Evolutionary conservation across 2,888 invertebrate species (phyloP), one percentile per base, ranked within the genome.

Genomic region (Drosophila anomelani): DNA sequence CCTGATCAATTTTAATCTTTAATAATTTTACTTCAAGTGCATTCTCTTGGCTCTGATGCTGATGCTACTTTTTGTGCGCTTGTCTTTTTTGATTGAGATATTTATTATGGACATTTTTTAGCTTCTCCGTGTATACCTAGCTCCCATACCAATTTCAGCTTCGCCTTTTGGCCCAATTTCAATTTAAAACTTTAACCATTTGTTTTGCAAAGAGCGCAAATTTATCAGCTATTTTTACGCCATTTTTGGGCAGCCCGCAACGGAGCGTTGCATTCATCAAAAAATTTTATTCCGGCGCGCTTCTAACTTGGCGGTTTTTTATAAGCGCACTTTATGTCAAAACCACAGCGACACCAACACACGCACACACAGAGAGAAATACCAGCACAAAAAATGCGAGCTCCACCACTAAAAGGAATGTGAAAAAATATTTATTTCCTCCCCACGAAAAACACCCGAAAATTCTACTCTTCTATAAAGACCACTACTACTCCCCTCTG

Each of bases 241-340:
- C 66, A 75, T 80, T 75, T 76, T 73, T 68, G 54, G 59, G 13
- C 63, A 58, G 44, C 38, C 67, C 49, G 69, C 64, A 75, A 73
- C 74, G 55, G 55, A 77, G 63, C 79, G 77, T 79, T 78, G 84
- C 84, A 85, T 85, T 86, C 84, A 85, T 85, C 84, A 85, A 86
- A 86, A 84, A 78, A 80, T 81, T 73, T 81, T 80, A 78, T 82
- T 78, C 70, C 69, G 77, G 64, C 85, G 77, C 82, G 76, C 53
- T 78, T 79, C 85, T 88, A 87, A 85, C 83, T 83, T 80, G 85
- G 71, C 62, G 79, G 77, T 85, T 85, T 85, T 88, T 85, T 83
- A 85, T 85, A 88, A 85, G 88, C 80, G 77, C 85, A 86, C 85
- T 86, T 85, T 87, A 87, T 85, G 85, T 85, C 85, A 85, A 85